Evolutionary conservation across 2,797 vertebrate genomes (phyloP).

Genomic region (Rhabdophis nuchalis): DNA sequence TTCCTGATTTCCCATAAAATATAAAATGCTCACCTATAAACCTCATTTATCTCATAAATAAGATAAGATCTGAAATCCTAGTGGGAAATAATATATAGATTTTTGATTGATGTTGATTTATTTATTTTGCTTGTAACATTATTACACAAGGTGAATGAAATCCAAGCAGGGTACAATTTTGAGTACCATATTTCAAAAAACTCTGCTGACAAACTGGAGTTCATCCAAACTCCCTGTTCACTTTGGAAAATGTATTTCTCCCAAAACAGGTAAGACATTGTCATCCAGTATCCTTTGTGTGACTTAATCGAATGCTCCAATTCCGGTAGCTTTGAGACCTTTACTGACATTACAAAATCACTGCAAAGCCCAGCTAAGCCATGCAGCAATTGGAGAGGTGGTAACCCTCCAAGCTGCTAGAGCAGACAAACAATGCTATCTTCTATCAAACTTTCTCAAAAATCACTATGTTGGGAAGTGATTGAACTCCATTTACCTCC

Average conservation of each 20-base stretch:
- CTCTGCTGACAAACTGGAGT: not conserved
- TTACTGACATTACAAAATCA: not conserved
- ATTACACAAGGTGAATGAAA: not conserved
- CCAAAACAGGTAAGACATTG: accelerated
- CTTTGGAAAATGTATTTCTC: not conserved
- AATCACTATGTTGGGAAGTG: slow-evolving; percentile 12
- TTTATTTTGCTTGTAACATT: not conserved
- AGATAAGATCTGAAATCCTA: not conserved
- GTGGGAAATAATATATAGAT: not conserved
- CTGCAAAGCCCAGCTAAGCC: slow-evolving; percentile 1
- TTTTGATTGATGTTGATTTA: not conserved
- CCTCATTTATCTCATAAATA: not conserved
- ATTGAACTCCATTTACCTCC: slow-evolving; percentile 49
- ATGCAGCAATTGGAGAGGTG: slow-evolving; percentile 38
- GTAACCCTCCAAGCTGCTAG: slow-evolving; percentile 29
- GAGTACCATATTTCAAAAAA: not conserved
- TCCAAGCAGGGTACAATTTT: not conserved
- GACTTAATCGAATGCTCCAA: slow-evolving; percentile 19
- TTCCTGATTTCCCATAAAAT: not conserved
- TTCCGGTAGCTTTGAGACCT: not conserved
- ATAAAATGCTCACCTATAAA: not conserved
- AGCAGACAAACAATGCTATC: slow-evolving; percentile 30
- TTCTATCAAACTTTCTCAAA: slow-evolving; percentile 7
- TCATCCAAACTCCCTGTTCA: not conserved
- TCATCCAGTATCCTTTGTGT: accelerated